Percentiles rank a stretch among this genome's conserved stretches.
Conservation (phyloP, 1,140 invertebrate species). For the Alviniconcha marisindica region DNA sequence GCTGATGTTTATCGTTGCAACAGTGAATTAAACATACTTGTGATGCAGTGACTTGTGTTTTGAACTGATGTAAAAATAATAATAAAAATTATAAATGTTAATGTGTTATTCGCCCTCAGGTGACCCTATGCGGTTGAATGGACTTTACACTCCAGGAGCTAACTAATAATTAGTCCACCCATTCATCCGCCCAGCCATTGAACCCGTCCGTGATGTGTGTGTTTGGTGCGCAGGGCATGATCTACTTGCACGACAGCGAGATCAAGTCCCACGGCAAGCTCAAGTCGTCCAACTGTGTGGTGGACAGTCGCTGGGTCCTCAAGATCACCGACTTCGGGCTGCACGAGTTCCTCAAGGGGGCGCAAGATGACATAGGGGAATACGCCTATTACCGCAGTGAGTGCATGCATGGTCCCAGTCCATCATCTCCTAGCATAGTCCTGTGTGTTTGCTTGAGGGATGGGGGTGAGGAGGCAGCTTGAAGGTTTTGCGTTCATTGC, state of each 20-base stretch:
- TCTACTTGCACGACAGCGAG: slow-evolving; percentile 88
- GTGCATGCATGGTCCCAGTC: not conserved
- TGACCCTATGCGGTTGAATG: too few species aligned
- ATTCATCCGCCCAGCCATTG: not conserved
- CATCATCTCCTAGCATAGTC: not conserved
- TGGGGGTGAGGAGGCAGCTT: not conserved
- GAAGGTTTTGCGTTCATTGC: not conserved
- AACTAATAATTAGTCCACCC: not conserved
- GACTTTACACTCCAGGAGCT: too few species aligned
- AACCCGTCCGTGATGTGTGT: not conserved
- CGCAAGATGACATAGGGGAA: slow-evolving; percentile 57
- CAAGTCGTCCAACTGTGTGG: slow-evolving; percentile 92
- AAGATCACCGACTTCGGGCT: slow-evolving; percentile 94
- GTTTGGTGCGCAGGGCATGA: slow-evolving; percentile 72
- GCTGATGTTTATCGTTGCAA: too few species aligned
- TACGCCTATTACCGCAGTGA: slow-evolving; percentile 80
- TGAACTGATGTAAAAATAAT: too few species aligned
- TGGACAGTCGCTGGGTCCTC: slow-evolving; percentile 96
- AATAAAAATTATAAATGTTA: too few species aligned
- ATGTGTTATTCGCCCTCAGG: too few species aligned
- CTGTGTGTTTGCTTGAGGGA: not conserved
- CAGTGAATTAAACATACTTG: too few species aligned
- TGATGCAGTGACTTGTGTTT: too few species aligned
- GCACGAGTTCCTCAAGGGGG: slow-evolving; percentile 81
- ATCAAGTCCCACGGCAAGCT: slow-evolving; percentile 92